Evolutionary conservation across 2,113 vertebrate species (phyloP).

Genomic region (Apeltes quadracus): DNA sequence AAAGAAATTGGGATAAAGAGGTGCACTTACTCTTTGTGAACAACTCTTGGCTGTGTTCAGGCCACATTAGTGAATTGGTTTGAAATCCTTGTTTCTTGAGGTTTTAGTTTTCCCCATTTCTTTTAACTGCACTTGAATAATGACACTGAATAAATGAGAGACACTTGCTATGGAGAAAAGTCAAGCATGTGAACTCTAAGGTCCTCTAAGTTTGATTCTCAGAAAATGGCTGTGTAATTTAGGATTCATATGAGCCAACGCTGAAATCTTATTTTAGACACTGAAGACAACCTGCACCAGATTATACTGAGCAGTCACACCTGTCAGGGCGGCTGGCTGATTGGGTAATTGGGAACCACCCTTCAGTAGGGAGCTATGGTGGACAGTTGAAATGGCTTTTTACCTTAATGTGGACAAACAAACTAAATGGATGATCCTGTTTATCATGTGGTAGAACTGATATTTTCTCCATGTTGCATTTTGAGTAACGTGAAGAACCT

Average conservation of each 20-base stretch:
- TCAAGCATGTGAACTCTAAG: slow-evolving; percentile 5
- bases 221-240: slow-evolving; percentile 14
- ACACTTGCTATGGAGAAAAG: background rate
- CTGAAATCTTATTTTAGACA: slow-evolving; percentile 24
- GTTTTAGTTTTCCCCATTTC: slow-evolving; percentile 3
- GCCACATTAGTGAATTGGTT: slow-evolving; percentile 30
- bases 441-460: background rate
- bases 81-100: slow-evolving; percentile 6
- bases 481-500: background rate
- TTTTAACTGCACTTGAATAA: background rate
- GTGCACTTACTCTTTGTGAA: slow-evolving; percentile 55
- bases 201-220: slow-evolving; percentile 23
- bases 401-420: background rate
- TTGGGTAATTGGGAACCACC: slow-evolving; percentile 38
- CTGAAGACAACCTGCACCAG: slow-evolving; percentile 30
- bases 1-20: background rate
- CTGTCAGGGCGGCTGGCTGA: slow-evolving; percentile 55
- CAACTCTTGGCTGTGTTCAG: slow-evolving; percentile 18
- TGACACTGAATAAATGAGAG: background rate
- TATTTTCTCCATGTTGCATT: background rate
- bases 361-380: slow-evolving; percentile 1
- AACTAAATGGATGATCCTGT: background rate
- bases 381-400: background rate
- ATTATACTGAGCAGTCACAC: slow-evolving; percentile 63
- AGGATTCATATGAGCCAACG: slow-evolving; percentile 16